Evolutionary conservation across 92 coral and sea anemone species (phyloP).

Genomic region (Phymanthus crucifer): DNA sequence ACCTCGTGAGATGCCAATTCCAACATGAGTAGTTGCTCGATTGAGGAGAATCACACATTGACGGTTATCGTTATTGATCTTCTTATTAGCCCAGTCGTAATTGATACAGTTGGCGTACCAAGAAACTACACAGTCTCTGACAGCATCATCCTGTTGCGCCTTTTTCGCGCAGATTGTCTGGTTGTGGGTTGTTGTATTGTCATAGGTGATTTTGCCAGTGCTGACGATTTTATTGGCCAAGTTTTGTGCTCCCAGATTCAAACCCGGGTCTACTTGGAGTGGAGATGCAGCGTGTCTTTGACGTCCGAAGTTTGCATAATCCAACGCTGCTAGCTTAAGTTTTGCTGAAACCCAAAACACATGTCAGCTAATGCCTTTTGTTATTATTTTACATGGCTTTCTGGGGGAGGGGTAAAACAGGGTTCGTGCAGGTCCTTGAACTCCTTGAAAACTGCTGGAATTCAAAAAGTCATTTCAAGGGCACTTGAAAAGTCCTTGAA

Average conservation of each 20-base stretch:
- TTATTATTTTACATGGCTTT: too few species aligned
- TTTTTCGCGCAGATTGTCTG: slow-evolving; percentile 45
- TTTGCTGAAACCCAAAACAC: slow-evolving; percentile 34
- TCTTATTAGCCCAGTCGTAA: slow-evolving; percentile 74
- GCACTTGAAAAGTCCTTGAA: too few species aligned
- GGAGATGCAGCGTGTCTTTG: slow-evolving; percentile 78
- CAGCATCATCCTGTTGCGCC: slow-evolving; percentile 54
- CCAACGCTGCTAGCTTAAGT: slow-evolving; percentile 42
- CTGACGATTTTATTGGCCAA: slow-evolving; percentile 53
- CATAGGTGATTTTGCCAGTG: slow-evolving; percentile 51
- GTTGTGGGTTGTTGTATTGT: slow-evolving; percentile 69
- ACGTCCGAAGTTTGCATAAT: slow-evolving; percentile 65
- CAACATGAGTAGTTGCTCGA: slow-evolving; percentile 59
- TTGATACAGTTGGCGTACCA: slow-evolving; percentile 67
- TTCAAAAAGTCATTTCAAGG: too few species aligned
- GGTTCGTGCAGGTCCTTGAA: too few species aligned
- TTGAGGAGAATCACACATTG: slow-evolving; percentile 65
- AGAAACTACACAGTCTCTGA: slow-evolving; percentile 47
- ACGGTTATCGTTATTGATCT: slow-evolving; percentile 45
- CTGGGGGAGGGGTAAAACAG: too few species aligned
- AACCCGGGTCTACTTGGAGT: slow-evolving; percentile 33
- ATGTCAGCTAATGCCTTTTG: neutral
- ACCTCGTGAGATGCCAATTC: slow-evolving; percentile 67
- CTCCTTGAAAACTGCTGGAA: too few species aligned
- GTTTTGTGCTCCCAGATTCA: slow-evolving; percentile 64